phyloP scores from a whole-genome alignment of 2,113 vertebrate species.

The Prochilodus magdalenae region DNA sequence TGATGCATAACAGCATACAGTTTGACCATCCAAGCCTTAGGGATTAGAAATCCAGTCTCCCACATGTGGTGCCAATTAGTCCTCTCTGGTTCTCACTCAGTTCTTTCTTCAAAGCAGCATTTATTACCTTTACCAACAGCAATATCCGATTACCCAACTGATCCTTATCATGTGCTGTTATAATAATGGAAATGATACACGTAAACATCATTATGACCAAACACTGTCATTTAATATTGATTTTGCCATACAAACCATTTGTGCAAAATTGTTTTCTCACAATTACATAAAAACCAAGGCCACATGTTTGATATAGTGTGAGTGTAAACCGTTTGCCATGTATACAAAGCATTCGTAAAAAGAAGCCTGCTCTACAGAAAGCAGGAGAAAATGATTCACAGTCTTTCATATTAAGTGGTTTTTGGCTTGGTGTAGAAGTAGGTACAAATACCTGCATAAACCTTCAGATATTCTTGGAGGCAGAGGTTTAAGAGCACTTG shows the following conservation, averaged over 20 bases:
- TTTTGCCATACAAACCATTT: constrained; percentile 93
- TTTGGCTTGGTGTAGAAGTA: constrained; percentile 74
- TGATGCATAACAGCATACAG: too few relatives aligned
- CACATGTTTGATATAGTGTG: constrained; percentile 79
- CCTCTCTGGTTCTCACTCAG: too few relatives aligned
- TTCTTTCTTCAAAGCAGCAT: too few relatives aligned
- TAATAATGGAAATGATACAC: neutral
- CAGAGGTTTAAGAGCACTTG: constrained; percentile 6
- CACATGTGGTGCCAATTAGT: too few relatives aligned
- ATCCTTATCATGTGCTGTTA: too few relatives aligned
- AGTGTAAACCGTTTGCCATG: constrained; percentile 70
- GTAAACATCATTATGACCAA: constrained; percentile 72
- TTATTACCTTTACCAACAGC: too few relatives aligned
- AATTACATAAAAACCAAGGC: constrained; percentile 79
- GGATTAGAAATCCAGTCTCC: too few relatives aligned
- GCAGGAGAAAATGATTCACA: constrained; percentile 72
- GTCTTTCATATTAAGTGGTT: constrained; percentile 89
- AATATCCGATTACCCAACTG: too few relatives aligned
- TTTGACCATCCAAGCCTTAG: too few relatives aligned
- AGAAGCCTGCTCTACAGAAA: constrained; percentile 57
- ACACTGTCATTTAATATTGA: constrained; percentile 89
- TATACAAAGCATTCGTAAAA: constrained; percentile 68
- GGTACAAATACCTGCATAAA: constrained; percentile 70
- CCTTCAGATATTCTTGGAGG: constrained; percentile 44
- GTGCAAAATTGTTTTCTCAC: constrained; percentile 87